phyloP scores from a whole-genome alignment of 2,888 invertebrate species.

The Drosophila lutescens region DNA sequence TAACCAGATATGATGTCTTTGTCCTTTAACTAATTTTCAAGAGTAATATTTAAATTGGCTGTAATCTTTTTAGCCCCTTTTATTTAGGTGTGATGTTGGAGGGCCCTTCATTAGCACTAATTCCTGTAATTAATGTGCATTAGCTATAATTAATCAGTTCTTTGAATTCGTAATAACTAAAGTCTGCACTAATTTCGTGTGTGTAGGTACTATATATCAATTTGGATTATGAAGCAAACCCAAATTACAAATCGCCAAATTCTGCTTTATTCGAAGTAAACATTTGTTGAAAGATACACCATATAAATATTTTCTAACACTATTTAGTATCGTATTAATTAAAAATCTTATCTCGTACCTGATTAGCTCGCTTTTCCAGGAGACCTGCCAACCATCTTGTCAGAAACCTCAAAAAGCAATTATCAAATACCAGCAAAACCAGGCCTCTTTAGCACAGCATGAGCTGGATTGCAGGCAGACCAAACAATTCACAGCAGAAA shows the following conservation, averaged over 20 bases:
- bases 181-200: conserved; percentile 15
- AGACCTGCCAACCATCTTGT: conserved; percentile 2
- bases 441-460: conserved; percentile 18
- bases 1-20: too few relatives aligned
- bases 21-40: neutral
- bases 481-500: conserved; percentile 15
- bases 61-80: neutral
- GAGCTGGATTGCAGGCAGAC: conserved; percentile 24
- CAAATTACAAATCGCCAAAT: neutral
- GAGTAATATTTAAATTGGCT: neutral
- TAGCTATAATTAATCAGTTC: conserved; percentile 32
- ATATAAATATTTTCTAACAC: neutral
- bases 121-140: conserved; percentile 24
- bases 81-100: neutral
- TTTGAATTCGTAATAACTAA: conserved; percentile 13
- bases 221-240: conserved; percentile 5
- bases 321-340: neutral
- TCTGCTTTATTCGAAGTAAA: neutral
- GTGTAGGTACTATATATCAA: conserved; percentile 1
- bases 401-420: conserved; percentile 50
- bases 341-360: conserved; percentile 3
- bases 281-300: neutral
- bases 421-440: conserved; percentile 43
- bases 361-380: neutral
- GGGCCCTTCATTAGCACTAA: conserved; percentile 1